Base-by-base conservation (phyloP, 1,140 invertebrate genomes). In the Hestina assimilis region DNA sequence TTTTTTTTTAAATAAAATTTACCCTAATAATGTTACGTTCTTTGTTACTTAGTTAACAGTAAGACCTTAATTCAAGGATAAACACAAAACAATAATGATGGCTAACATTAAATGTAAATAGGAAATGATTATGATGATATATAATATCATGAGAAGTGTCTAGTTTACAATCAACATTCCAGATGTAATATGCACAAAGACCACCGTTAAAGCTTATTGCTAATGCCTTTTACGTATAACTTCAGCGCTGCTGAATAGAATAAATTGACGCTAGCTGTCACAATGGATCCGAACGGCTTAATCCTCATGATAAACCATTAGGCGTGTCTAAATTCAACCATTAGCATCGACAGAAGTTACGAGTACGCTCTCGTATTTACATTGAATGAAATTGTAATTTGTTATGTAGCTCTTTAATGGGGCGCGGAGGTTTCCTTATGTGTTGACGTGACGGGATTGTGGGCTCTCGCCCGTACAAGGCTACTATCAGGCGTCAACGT, bases 341-440 rank as follows among this genome's bases (percentile, higher is more conserved):
- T 81, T 78, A 79, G 64, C 64, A 77, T 76, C 67, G 62, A 63
- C 63, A 62, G 61, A 61, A 72, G 60, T 69, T 64, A 74, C 64
- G 66, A 63, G 60, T 71, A 59, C 40, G 61, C 68, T 63, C 46
- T 43, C 57, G 60, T 72, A 87, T 85, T 85, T 83, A 83, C 81
- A 85, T 87, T 84, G 81, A 87, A 87, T 87, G 82, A 81, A 83
- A 81, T 75, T 79, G 71, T 83, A 78, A 86, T 86, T 83, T 83
- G 79, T 81, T 77, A 61, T 66, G 66, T 74, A 65, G 55, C 19
- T 57, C 50, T 78, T 69, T 79, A 83, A 83, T 82, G 65, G 73
- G 58, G 58, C 38, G 47, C 41, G 59, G 61, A 63, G 66, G 58
- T 73, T 76, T 74, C 79, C 76, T 79, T 80, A 83, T 73, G 69